Base-by-base conservation (phyloP, 2,888 invertebrate genomes). In the Cybosia mesomella region DNA sequence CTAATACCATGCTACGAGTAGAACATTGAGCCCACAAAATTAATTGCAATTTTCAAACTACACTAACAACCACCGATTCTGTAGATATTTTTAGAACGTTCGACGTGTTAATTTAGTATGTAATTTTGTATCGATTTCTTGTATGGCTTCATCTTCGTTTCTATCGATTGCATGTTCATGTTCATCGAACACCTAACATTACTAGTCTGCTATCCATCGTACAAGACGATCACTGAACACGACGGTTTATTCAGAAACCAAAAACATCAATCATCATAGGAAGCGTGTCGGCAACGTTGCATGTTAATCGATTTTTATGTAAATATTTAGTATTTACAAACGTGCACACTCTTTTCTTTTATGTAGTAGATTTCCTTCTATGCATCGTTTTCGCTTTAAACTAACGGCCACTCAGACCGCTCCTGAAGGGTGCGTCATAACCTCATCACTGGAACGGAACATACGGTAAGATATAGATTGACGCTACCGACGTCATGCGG, bases 21-120 rank as follows among this genome's bases (percentile, higher is more conserved):
- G 92, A 93, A 94, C 93, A 90, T 91, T 93, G 92, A 93, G 92
- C 92, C 93, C 94, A 92, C 93, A 91, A 92, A 82, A 83, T 82
- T 89, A 85, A 85, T 86, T 86, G 87, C 87, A 85, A 86, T 86
- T 80, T 80, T 85, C 79, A 73, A 82, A 82, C 78, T 86, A 83
- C 87, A 92, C 91, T 91, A 92, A 93, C 91, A 87, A 85, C 87
- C 91, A 92, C 90, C 75, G 78, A 81, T 83, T 84, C 81, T 75
- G 88, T 91, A 92, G 91, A 83, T 84, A 85, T 83, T 69, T 70
- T 76, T 79, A 76, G 72, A 80, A 77, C 70, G 77, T 80, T 72
- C 77, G 80, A 81, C 79, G 83, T 79, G 84, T 82, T 79, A 77
- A 78, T 83, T 86, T 91, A 88, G 85, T 88, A 88, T 86, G 53